Conservation (phyloP, 2,888 invertebrate species). For the Dicyrtoma fusca region DNA sequence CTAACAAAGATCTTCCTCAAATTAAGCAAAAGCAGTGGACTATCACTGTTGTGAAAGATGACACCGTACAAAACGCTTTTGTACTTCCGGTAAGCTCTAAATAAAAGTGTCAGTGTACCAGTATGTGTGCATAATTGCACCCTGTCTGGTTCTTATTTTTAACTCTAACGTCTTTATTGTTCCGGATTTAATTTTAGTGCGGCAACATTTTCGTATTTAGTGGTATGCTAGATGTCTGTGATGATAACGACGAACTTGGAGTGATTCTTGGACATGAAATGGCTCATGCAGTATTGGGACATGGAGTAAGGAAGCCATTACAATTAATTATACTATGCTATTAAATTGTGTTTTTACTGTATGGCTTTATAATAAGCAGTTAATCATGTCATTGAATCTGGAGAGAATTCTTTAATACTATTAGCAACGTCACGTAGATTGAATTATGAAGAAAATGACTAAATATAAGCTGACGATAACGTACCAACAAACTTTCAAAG, state of each 20-base stretch:
- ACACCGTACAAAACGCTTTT: conserved; percentile 63
- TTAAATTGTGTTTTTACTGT: too few relatives aligned
- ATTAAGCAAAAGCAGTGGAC: conserved; percentile 61
- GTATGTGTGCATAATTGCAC: too few relatives aligned
- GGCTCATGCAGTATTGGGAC: conserved; percentile 64
- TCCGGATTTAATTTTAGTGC: conserved; percentile 59
- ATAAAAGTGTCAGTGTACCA: too few relatives aligned
- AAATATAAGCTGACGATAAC: too few relatives aligned
- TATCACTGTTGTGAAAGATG: conserved; percentile 62
- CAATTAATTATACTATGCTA: too few relatives aligned
- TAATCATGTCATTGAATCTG: too few relatives aligned
- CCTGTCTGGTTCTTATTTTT: too few relatives aligned
- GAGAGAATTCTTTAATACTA: too few relatives aligned
- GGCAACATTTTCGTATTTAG: conserved; percentile 66
- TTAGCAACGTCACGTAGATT: too few relatives aligned
- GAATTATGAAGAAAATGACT: too few relatives aligned
- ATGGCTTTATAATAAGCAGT: too few relatives aligned
- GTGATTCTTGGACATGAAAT: conserved; percentile 67
- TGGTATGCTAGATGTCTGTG: conserved; percentile 63
- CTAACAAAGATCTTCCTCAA: conserved; percentile 62
- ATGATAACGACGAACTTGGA: conserved; percentile 65
- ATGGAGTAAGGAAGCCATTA: conserved; percentile 46
- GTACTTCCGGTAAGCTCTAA: conserved; percentile 62
- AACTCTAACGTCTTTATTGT: neutral
- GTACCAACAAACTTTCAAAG: too few relatives aligned